These are phyloP conservation scores for Lineus longissimus DNA, from an alignment of 1,140 invertebrate species.

Conservation along the genomic window DNA sequence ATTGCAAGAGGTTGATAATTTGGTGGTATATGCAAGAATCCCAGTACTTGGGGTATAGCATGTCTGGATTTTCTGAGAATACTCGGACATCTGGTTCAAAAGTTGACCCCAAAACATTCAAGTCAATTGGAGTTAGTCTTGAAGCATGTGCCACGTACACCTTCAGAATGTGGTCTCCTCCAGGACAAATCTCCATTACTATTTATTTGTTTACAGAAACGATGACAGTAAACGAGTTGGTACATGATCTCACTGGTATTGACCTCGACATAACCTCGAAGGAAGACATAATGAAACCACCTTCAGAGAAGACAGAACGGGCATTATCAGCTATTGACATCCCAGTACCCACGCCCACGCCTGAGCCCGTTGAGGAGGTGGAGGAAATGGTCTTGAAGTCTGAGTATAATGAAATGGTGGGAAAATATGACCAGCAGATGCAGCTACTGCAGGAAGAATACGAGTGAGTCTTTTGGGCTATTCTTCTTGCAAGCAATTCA, in stretches of 20 bases:
- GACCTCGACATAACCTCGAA: slow-evolving; percentile 38
- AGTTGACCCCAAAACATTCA: too few relatives aligned
- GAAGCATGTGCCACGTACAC: too few relatives aligned
- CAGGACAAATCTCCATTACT: too few relatives aligned
- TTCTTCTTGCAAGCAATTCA: not conserved
- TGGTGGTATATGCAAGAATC: too few relatives aligned
- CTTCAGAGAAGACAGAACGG: slow-evolving; percentile 34
- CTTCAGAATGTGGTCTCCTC: too few relatives aligned
- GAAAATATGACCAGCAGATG: slow-evolving; percentile 32
- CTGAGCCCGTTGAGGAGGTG: slow-evolving; percentile 24
- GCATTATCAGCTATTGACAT: slow-evolving; percentile 34
- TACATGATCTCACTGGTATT: slow-evolving; percentile 48
- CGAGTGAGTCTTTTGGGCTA: slow-evolving; percentile 30
- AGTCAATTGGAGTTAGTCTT: too few relatives aligned
- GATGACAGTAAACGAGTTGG: slow-evolving; percentile 35
- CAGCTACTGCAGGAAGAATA: slow-evolving; percentile 34
- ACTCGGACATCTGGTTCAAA: too few relatives aligned
- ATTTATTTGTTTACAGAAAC: slow-evolving; percentile 37
- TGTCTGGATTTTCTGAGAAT: too few relatives aligned
- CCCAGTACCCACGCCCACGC: slow-evolving; percentile 20
- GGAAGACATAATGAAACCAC: slow-evolving; percentile 30
- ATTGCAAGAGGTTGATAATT: too few relatives aligned
- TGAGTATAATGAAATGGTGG: slow-evolving; percentile 33
- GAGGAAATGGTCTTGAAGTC: slow-evolving; percentile 32
- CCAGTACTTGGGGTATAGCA: too few relatives aligned